Evolutionary conservation across 2,797 vertebrate genomes (phyloP), one percentile per base, ranked within the genome.

Genomic region (Hydrocynus forskahlii): DNA sequence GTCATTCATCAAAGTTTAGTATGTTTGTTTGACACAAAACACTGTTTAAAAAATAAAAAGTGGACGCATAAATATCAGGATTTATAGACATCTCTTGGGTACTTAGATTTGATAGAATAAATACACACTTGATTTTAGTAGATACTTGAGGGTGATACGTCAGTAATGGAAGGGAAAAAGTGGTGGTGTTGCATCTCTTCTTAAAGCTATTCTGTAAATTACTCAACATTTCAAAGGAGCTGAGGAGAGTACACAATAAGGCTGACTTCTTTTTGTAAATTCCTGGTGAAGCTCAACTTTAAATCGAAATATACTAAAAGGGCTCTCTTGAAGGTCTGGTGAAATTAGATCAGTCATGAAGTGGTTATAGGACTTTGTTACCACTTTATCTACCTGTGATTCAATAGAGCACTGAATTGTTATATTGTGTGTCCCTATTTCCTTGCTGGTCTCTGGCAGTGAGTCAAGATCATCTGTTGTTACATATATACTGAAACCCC

Each of bases 321-420:
- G 64, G 29, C 19, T 67, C 38, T 68, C 64, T 89, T 35, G 29
- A 8, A 38, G 23, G 12, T 23, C n/a, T 0, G 23, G 21, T 23
- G 23, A 25, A 52, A 21, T 25, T 52, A 8, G 13, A 16, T 71
- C 45, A 19, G 21, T 52, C 21, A 52, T 29, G 23, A 7, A 72
- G 40, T 16, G 54, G 55, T 43, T 43, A 0, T 23, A 12, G 35
- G 19, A 60, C 77, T 48, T 48, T 52, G 29, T 29, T n/a, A 64
- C 1, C 43, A 25, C 7, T 62, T 62, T 62, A n/a, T 75, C 5
- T 2, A 8, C 1, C 14, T 69, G 8, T 29, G 21, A 2, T 50
- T 40, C 52, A 40, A 19, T 60, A 16, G 8, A 45, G 19, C 23
- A 19, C 23, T 71, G 16, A 54, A 54, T 35, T 17, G n/a, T 19